Base-by-base conservation (phyloP, 2,113 vertebrate species). In the Hemibagrus wyckioides region DNA sequence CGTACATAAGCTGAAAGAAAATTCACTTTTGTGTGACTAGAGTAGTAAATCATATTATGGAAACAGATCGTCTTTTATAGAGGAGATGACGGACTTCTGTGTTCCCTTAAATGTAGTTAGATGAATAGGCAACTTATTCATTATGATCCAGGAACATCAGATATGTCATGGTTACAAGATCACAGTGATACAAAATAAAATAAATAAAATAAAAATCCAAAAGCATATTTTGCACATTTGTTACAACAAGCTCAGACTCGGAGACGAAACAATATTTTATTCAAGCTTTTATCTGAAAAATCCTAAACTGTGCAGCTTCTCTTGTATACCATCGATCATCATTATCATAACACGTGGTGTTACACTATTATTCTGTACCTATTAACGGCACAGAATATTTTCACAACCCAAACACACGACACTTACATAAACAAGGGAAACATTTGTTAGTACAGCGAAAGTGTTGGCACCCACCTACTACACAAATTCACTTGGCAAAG, bases 401-500 rank as follows among this genome's bases (percentile, higher is more conserved):
- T 73, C 67, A 73, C 50, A 56, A 5, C 33, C 50, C 65, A 84
- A 41, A n/a, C 54, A n/a, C 36, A 50, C 4, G 44, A 69, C n/a
- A 6, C 9, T 65, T 39, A 48, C n/a, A 25, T 48, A 54, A 25
- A 69, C 67, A 83, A 85, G 67, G 6, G 59, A 63, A 85, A n/a
- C 63, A 56, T 85, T n/a, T 79, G 87, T 61, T 54, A 80, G 59
- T 67, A 90, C 91, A 89, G 75, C 44, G 83, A 23, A 76, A 17
- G 81, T 82, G 87, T 59, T 36, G 75, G 23, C 81, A 52, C 33
- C 30, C 67, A 52, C 44, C 23, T 75, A 52, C 50, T 28, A 59
- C 39, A 83, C 21, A 86, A 85, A 61, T n/a, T 19, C 14, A 21
- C 15, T 80, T 87, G 89, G 80, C 90, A 75, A 80, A 56, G 77